phyloP scores from a whole-genome alignment of 35 echinoderm and acorn worm species.

The Heliocidaris tuberculata region DNA sequence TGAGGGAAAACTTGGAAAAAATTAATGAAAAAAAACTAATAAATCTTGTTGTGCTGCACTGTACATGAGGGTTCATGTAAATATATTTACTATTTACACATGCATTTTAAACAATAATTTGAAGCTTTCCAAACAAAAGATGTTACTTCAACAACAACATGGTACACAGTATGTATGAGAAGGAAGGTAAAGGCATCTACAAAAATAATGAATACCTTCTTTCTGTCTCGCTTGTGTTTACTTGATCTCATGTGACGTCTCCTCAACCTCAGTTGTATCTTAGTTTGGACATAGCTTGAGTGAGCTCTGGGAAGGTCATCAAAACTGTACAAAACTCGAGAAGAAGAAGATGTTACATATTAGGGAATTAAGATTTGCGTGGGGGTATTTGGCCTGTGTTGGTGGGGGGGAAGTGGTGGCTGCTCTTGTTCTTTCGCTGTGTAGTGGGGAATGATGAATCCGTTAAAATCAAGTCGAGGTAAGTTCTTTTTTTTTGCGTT shows the following conservation, averaged over 20 bases:
- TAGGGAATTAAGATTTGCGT: neutral
- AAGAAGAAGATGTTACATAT: neutral
- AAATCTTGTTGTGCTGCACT: neutral
- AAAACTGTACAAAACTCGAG: neutral
- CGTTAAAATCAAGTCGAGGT: neutral
- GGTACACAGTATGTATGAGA: no score
- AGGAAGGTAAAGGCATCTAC: no score
- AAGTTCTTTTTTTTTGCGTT: neutral
- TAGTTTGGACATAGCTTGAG: neutral
- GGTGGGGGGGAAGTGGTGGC: conserved; percentile 27
- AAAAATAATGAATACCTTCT: conserved; percentile 11
- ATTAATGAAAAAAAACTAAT: neutral
- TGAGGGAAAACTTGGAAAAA: neutral
- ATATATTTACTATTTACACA: no score
- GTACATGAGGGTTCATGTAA: neutral
- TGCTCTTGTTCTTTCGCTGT: neutral
- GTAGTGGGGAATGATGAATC: neutral
- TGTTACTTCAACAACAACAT: no score
- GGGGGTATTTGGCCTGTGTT: neutral
- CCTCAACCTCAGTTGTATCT: neutral
- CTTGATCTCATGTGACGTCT: conserved; percentile 22
- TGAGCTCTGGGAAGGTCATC: neutral
- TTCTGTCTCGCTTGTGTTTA: conserved; percentile 44
- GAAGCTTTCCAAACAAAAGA: no score
- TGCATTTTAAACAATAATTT: no score